phyloP scores from a whole-genome alignment of 2,888 invertebrate genomes.

The Nomada ruficornis region DNA sequence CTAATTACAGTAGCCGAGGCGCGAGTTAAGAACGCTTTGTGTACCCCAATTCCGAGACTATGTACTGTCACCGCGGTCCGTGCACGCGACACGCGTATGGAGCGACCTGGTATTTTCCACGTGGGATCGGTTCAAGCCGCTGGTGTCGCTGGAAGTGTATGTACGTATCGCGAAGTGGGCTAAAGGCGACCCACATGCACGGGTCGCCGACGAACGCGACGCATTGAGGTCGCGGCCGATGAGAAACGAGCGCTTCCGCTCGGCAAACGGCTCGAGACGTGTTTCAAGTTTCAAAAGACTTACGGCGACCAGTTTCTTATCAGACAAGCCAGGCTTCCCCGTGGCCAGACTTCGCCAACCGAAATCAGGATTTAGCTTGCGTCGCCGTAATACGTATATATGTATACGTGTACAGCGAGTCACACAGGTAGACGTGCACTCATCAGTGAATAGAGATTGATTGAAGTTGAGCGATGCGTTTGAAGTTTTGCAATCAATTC shows the following conservation, averaged over 20 bases:
- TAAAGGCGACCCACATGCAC: slow-evolving; percentile 77
- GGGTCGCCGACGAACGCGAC: slow-evolving; percentile 71
- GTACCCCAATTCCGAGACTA: slow-evolving; percentile 32
- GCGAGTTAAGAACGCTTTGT: neutral
- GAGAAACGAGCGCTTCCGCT: slow-evolving; percentile 79
- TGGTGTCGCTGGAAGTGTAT: slow-evolving; percentile 45
- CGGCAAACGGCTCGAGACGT: slow-evolving; percentile 58
- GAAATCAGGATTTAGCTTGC: neutral
- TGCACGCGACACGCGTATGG: slow-evolving; percentile 43
- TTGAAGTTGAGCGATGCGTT: too few species aligned
- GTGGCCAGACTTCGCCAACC: too few species aligned
- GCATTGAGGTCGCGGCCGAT: slow-evolving; percentile 78
- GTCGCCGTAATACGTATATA: too few species aligned
- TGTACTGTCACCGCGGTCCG: slow-evolving; percentile 43
- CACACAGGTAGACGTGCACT: too few species aligned
- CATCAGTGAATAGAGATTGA: too few species aligned
- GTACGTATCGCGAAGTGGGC: slow-evolving; percentile 71
- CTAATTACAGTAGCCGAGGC: neutral
- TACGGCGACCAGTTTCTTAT: slow-evolving; percentile 30
- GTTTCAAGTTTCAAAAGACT: slow-evolving; percentile 37
- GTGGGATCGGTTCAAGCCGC: slow-evolving; percentile 65
- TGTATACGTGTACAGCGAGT: too few species aligned
- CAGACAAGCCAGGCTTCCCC: neutral
- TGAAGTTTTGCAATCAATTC: too few species aligned
- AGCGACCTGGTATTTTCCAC: slow-evolving; percentile 69